Evolutionary conservation across 2,113 vertebrate genomes (phyloP), one percentile per base, ranked within the genome.

Genomic region (Crotalus viridis): DNA sequence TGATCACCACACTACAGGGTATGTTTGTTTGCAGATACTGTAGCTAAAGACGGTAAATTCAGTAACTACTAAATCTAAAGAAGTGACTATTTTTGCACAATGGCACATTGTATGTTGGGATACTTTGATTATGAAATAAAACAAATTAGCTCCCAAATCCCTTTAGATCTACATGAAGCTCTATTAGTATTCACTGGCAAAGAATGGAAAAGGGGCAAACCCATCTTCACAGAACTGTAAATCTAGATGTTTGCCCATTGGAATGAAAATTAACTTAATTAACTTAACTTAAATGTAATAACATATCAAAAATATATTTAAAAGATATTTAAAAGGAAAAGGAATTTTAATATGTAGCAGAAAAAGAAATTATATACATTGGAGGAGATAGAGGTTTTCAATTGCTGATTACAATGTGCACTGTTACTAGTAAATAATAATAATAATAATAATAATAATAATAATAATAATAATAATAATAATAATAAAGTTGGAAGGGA

Each of bases 391-490:
- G 46, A 26, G 26, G 1, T 19, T 87, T 95, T 33, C 94, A 96
- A 94, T 92, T 93, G 64, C 4, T 81, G 74, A 43, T 81, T 39
- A 81, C 17, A 39, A 81, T 39, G 33, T 39, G 15, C 69, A 43
- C 74, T 81, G 74, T 17, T 81, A 81, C 17, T 90, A 22, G 91
- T 95, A 94, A 93, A 92, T 95, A 96, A 95, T 93, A 56, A 39
- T 39, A 39, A 39, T 39, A 39, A 39, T 39, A 39, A 39, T 39
- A 39, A 39, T 39, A 39, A 39, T 39, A 39, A 39, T 39, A 39
- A 39, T 39, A 39, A 39, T 39, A 39, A 39, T 39, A 39, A 39
- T 39, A 39, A 39, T 39, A 39, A 39, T 39, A 39, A 39, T 39
- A 39, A 39, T 39, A 39, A 39, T 43, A 43, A 43, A 43, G 43